Evolutionary conservation across 2,797 vertebrate species (phyloP).

Genomic region (Fundulus diaphanus): DNA sequence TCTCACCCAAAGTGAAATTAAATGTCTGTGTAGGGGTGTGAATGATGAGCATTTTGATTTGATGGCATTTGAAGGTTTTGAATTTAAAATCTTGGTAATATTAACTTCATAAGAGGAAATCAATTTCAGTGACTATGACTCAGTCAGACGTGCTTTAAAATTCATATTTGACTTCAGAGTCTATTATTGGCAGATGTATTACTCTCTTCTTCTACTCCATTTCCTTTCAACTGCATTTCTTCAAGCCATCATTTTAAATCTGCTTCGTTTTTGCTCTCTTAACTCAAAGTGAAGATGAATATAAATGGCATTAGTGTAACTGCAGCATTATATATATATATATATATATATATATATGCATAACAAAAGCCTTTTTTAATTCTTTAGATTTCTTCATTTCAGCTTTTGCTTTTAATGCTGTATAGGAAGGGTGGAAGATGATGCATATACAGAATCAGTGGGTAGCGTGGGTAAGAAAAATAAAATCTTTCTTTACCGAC

Average conservation of each 20-base stretch:
- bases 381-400: background rate
- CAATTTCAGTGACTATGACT: constrained; percentile 40
- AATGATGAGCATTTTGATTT: constrained; percentile 52
- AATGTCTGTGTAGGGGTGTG: constrained; percentile 43
- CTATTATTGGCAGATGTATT: constrained; percentile 24
- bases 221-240: constrained; percentile 13
- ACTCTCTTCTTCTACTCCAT: constrained; percentile 7
- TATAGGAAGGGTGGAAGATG: background rate
- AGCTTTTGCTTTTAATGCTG: background rate
- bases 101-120: constrained; percentile 41
- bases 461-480: background rate
- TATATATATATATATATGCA: background rate
- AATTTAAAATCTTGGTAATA: constrained; percentile 47
- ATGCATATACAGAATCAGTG: background rate
- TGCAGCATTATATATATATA: background rate
- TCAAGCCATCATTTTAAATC: background rate
- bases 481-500: background rate
- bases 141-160: constrained; percentile 25
- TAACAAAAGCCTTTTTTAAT: background rate
- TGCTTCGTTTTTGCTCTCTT: constrained; percentile 3
- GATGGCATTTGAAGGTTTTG: constrained; percentile 36
- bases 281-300: constrained; percentile 4
- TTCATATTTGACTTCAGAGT: constrained; percentile 33
- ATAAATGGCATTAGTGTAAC: constrained; percentile 1
- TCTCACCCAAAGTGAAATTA: constrained; percentile 51